Evolutionary conservation across 2,888 invertebrate genomes (phyloP), one percentile per base, ranked within the genome.

Genomic region (Scelioninae gen. 2): DNA sequence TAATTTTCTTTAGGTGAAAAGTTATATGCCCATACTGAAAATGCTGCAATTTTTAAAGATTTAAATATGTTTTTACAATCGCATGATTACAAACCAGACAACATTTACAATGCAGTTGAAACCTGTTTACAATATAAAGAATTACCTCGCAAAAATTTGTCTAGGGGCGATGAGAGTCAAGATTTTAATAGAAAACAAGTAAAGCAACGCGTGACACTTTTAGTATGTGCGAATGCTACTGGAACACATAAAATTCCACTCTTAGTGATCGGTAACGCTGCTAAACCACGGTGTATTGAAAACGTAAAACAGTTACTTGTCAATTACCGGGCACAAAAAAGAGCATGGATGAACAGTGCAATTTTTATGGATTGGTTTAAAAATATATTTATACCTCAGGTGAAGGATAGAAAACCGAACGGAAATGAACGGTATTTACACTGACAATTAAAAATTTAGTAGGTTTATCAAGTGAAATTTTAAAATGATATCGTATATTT

Each of bases 211-310:
- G 2, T 52, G 7, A 79, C 78, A 33, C 64, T 77, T 16, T 76
- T 82, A 76, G 52, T 75, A 4, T 81, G 81, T 68, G 75, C 77
- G 2, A 81, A 81, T 72, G 77, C 78, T 7, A 69, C 70, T 35
- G 57, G 43, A 7, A 33, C 19, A 1, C 45, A 58, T 15, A 58
- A 58, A 43, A 45, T 58, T 33, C 57, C 57, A 19, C 22, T 58
- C 15, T 18, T 58, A 11, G 57, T 58, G 4, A 45, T 58, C 18
- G 81, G 81, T 2, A 77, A 75, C 3, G 2, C 39, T 10, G 5
- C 6, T 11, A 48, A 60, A 15, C 33, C 57, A 33, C 57, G 33
- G 0, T 57, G 57, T 28, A 25, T 39, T 4, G 11, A 55, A 41
- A 41, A 41, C 15, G 22, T 57, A 9, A 41, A 1, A 2, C 19